A percentile compares a stretch with the other conserved stretches of the same genome.
Evolutionary conservation across 23 tunicate species (phyloP).

Genomic region (Halocynthia roretzi): DNA sequence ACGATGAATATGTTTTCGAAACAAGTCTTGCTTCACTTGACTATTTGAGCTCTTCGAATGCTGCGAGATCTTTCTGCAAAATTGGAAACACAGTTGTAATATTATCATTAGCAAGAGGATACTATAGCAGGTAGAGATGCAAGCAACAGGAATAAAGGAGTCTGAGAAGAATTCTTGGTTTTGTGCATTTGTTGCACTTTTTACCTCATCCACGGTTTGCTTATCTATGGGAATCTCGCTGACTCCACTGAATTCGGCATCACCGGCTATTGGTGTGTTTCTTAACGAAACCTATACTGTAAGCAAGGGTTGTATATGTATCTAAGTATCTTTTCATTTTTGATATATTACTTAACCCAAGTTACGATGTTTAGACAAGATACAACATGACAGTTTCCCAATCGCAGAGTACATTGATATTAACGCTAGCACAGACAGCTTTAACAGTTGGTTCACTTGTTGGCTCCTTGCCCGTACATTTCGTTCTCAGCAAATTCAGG

Average conservation of each 20-base stretch:
- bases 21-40: too few species aligned
- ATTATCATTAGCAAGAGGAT: too few species aligned
- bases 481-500: background rate
- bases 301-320: background rate
- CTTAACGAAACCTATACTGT: slow-evolving; percentile 18
- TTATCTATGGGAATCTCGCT: background rate
- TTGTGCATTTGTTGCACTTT: too few species aligned
- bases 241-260: background rate
- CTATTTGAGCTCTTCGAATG: too few species aligned
- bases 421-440: background rate
- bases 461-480: background rate
- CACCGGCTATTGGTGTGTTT: slow-evolving; percentile 12
- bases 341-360: background rate
- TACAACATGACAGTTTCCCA: background rate
- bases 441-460: background rate
- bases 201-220: too few species aligned
- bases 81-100: too few species aligned
- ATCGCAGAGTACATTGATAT: background rate
- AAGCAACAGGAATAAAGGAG: too few species aligned
- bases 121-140: too few species aligned
- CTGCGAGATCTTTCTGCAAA: too few species aligned
- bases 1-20: too few species aligned
- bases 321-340: too few species aligned
- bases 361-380: background rate
- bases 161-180: too few species aligned